Evolutionary conservation across 2,113 vertebrate genomes (phyloP).

Genomic region (Balaeniceps rex): DNA sequence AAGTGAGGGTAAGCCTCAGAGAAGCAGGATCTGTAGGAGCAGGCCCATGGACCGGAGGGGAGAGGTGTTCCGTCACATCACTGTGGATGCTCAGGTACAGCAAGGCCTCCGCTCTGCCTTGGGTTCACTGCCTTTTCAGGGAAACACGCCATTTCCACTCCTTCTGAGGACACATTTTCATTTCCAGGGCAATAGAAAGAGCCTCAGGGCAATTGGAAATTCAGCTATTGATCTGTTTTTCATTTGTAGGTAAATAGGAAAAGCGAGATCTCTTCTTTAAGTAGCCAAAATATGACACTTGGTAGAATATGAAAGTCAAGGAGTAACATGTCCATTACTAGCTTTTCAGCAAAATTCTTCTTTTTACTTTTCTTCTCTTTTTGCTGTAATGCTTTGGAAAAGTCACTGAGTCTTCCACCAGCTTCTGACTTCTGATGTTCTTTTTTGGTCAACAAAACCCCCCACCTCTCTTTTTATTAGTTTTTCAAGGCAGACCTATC

Average conservation of each 20-base stretch:
- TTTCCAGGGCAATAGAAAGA: neutral
- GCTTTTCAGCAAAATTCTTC: neutral
- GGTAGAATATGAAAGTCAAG: neutral
- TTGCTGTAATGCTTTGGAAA: neutral
- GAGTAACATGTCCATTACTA: neutral
- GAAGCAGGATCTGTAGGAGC: neutral
- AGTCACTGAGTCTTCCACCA: neutral
- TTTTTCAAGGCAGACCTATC: neutral
- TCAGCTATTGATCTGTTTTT: neutral
- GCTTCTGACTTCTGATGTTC: neutral
- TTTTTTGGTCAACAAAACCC: neutral
- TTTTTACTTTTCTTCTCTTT: neutral
- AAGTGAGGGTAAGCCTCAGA: neutral
- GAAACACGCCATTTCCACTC: neutral
- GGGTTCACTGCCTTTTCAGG: neutral
- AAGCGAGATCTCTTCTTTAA: neutral
- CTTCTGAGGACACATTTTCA: neutral
- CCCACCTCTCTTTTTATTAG: neutral
- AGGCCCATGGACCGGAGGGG: rapidly evolving
- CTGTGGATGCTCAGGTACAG: neutral
- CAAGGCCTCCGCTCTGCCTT: neutral
- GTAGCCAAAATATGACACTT: neutral
- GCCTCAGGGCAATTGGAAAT: neutral
- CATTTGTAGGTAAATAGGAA: neutral
- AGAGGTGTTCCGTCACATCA: neutral